phyloP scores from a whole-genome alignment of 2,888 invertebrate species.

The Morpho deidamia region DNA sequence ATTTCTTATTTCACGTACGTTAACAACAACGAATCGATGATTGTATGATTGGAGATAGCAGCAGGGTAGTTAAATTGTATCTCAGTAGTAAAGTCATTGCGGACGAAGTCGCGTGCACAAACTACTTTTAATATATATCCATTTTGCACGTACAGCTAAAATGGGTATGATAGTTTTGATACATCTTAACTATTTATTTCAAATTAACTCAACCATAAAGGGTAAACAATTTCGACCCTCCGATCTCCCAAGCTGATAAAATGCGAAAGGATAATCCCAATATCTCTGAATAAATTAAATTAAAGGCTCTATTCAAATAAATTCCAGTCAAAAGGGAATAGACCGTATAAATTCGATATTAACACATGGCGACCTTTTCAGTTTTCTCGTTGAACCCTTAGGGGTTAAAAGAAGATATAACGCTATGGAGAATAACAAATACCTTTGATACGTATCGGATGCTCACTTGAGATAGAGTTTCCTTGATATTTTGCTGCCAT shows the following conservation, averaged over 20 bases:
- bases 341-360: constrained; percentile 14
- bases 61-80: too few species aligned
- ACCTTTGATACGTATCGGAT: too few species aligned
- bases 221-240: constrained; percentile 18
- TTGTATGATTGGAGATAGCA: too few species aligned
- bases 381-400: neutral
- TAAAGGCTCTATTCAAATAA: constrained; percentile 12
- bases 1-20: too few species aligned
- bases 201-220: constrained; percentile 13
- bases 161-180: constrained; percentile 1
- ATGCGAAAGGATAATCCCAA: constrained; percentile 22
- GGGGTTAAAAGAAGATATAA: too few species aligned
- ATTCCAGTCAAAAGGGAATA: constrained; percentile 6
- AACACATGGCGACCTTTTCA: constrained; percentile 3
- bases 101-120: too few species aligned
- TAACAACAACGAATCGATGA: too few species aligned
- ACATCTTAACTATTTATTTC: constrained; percentile 2
- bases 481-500: too few species aligned
- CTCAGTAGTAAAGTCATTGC: too few species aligned
- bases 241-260: constrained; percentile 19
- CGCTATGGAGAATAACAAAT: too few species aligned
- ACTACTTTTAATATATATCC: too few species aligned
- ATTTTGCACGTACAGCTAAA: neutral
- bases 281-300: constrained; percentile 22
- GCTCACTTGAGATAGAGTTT: too few species aligned